Evolutionary conservation across 2,113 vertebrate species (phyloP).

Genomic region (Progne subis): DNA sequence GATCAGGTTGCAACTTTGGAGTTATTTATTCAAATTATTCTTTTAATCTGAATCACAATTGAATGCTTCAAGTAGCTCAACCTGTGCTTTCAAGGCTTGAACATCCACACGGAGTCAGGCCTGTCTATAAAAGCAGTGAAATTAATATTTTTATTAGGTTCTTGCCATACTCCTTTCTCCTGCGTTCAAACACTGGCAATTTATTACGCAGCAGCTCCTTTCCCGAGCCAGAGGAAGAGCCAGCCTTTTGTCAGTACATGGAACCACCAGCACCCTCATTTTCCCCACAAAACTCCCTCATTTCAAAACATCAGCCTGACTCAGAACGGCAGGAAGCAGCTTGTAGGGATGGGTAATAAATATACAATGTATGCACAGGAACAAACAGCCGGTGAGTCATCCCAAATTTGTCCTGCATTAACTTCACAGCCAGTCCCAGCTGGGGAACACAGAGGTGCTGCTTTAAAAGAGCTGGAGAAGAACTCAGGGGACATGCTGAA

Average conservation of each 20-base stretch:
- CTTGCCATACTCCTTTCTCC: neutral
- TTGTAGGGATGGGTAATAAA: neutral
- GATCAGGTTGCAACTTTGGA: neutral
- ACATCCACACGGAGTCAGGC: neutral
- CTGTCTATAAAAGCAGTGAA: neutral
- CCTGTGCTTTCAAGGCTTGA: neutral
- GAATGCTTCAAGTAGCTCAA: conserved; percentile 10
- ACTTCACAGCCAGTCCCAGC: neutral
- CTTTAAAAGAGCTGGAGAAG: neutral
- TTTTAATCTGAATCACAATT: conserved; percentile 36
- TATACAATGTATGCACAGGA: neutral
- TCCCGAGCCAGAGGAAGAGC: neutral
- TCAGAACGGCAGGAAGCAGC: neutral
- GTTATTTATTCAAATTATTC: neutral
- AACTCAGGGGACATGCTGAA: neutral
- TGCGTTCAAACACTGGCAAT: conserved; percentile 13
- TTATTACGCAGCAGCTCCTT: neutral
- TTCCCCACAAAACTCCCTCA: neutral
- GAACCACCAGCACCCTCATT: neutral
- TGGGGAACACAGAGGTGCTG: neutral
- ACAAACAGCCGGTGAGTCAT: conserved; percentile 32
- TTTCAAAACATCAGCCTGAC: conserved; percentile 42
- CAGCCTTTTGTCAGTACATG: conserved; percentile 4
- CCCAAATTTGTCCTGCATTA: neutral
- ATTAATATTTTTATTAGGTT: conserved; percentile 46